phyloP scores from a whole-genome alignment of 2,797 vertebrate genomes.

The Myripristis murdjan region DNA sequence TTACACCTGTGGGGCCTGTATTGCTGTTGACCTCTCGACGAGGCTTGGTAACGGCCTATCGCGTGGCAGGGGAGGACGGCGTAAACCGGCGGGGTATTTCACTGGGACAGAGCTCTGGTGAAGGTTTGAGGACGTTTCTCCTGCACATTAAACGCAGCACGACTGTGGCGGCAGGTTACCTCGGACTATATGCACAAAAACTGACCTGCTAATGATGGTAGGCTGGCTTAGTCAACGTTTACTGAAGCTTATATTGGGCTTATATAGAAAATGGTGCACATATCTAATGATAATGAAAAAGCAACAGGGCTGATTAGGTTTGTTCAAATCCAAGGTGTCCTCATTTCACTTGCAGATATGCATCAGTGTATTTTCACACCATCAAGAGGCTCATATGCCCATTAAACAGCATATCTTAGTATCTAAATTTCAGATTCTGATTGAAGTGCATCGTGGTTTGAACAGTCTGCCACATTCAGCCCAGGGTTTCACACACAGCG shows the following conservation, averaged over 20 bases:
- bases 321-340: not conserved
- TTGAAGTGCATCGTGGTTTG: slow-evolving; percentile 10
- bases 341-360: not conserved
- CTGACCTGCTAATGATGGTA: not conserved
- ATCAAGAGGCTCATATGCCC: slow-evolving; percentile 5
- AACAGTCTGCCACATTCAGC: no score
- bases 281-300: not conserved
- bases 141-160: not conserved
- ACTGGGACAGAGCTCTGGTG: slow-evolving; percentile 37
- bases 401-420: not conserved
- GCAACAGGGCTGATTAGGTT: no score
- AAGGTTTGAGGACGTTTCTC: slow-evolving; percentile 10
- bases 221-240: not conserved
- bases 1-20: slow-evolving; percentile 73
- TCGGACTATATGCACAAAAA: no score
- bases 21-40: slow-evolving; percentile 62
- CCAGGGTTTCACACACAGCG: slow-evolving; percentile 52
- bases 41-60: slow-evolving; percentile 48
- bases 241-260: no score
- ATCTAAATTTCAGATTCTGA: slow-evolving; percentile 25
- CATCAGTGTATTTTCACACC: not conserved
- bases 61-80: slow-evolving; percentile 13
- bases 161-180: no score
- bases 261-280: no score
- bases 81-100: slow-evolving; percentile 33